Conservation (phyloP, 30 jellyfish, hydroid and myxozoan genomes). For the Chrysaora quinquecirrha region DNA sequence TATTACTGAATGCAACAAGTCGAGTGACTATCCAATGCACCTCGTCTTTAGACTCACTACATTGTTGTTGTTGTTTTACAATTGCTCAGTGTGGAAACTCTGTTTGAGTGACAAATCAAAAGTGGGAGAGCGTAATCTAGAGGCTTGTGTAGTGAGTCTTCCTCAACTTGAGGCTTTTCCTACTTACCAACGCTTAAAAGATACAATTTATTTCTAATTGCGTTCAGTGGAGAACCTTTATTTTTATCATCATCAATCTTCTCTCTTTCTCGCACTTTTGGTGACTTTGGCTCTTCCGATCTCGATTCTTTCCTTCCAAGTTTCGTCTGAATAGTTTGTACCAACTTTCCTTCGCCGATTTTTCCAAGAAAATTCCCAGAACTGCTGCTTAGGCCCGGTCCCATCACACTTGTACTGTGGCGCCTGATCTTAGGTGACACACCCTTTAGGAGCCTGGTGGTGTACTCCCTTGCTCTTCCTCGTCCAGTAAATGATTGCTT, state of each 20-base stretch:
- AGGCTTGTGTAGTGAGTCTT: too few species aligned
- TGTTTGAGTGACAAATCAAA: too few species aligned
- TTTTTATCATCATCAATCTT: conserved; percentile 50
- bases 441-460: conserved; percentile 53
- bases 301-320: conserved; percentile 62
- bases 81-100: too few species aligned
- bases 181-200: conserved; percentile 55
- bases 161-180: too few species aligned
- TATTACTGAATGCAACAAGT: too few species aligned
- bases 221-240: conserved; percentile 68
- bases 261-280: conserved; percentile 23
- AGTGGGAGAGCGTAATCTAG: too few species aligned
- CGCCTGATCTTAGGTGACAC: conserved; percentile 73
- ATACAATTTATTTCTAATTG: conserved; percentile 42
- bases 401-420: conserved; percentile 54
- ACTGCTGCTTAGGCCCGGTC: conserved; percentile 17
- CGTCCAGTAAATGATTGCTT: conserved; percentile 36
- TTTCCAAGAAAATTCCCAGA: conserved; percentile 42
- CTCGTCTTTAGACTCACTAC: too few species aligned
- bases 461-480: conserved; percentile 64
- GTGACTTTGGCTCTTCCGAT: conserved; percentile 56
- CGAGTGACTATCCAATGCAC: too few species aligned
- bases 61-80: too few species aligned
- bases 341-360: conserved; percentile 66
- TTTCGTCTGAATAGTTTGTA: conserved; percentile 70